phyloP scores from a whole-genome alignment of 2,797 vertebrate genomes.

The Morus bassanus region DNA sequence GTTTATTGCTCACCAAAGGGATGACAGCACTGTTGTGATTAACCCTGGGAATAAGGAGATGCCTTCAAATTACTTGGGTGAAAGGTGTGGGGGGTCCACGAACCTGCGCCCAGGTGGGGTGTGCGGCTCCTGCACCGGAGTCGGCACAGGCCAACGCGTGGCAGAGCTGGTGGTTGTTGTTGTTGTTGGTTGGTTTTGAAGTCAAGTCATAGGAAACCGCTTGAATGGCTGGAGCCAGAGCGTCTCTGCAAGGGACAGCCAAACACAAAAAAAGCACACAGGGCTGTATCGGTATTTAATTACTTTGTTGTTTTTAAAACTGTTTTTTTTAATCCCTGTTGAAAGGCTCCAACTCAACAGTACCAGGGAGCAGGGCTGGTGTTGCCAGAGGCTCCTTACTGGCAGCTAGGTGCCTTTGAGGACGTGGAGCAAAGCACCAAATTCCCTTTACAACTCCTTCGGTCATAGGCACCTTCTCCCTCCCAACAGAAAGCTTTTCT shows the following conservation, averaged over 20 bases:
- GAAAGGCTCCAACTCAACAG: background rate
- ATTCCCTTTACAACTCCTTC: background rate
- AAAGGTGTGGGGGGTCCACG: background rate
- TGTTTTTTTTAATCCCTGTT: background rate
- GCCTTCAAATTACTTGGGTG: background rate
- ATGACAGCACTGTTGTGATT: rapidly evolving
- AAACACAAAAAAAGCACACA: background rate
- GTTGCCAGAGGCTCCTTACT: background rate
- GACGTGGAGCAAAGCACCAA: background rate
- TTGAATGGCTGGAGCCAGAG: slow-evolving; percentile 42
- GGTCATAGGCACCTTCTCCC: background rate
- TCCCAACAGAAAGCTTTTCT: background rate
- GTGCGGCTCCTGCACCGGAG: background rate
- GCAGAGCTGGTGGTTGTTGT: background rate
- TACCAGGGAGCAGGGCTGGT: background rate
- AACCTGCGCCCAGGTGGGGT: background rate
- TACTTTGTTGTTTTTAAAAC: slow-evolving; percentile 25
- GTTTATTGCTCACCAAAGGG: background rate
- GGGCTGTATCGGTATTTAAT: background rate
- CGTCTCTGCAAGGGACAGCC: slow-evolving; percentile 17
- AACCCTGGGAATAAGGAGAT: background rate
- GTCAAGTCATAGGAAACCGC: slow-evolving; percentile 50
- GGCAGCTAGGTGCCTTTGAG: background rate
- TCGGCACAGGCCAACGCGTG: background rate
- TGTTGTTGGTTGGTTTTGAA: slow-evolving; percentile 1